Base-by-base conservation (phyloP, 2,888 invertebrate species). In the Mythimna impura region DNA sequence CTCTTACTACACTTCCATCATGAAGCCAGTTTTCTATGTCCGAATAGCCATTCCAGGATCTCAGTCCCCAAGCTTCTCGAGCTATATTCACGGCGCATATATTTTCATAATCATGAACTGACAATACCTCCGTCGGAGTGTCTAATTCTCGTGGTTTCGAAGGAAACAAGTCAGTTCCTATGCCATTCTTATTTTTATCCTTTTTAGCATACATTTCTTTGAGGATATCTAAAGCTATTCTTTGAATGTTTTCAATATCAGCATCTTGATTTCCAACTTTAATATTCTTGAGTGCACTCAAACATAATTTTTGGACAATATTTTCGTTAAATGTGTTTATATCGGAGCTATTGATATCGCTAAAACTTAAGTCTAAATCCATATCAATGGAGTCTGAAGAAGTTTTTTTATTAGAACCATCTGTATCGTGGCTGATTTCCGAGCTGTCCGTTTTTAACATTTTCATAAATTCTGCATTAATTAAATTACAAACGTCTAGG, bases 91-190 rank as follows among this genome's bases (percentile, higher is more conserved):
- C 96, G 3, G 97, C 97, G 88, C 97, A 97, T 80, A 97, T 96
- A 87, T 97, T 97, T 90, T 97, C 97, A 86, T 97, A 97, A 87
- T 97, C 97, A 85, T 97, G 97, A 64, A 97, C 96, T 8, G 97
- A 97, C 66, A 97, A 92, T 30, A 96, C 94, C 88, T 97, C 97
- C 57, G 97, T 96, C n/a, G 96, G 96, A 50, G 96, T 96, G 76
- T 96, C 96, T 63, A 94, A 87, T 86, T 96, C 96, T n/a, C 96
- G 93, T 78, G 93, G 92, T 86, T 94, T 94, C n/a, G 93, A 90
- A 22, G 92, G 88, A 50, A 95, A 88, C 54, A 94, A 82, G 66
- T 94, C 93, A 7, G 88, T 89, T 61, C 87, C 91, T 66, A 92
- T 82, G 76, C 89, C 89, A 80, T 91, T 94, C 85, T 95, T 96